A percentile compares a stretch with the other conserved stretches of the same genome.
Evolutionary conservation across 2,797 vertebrate species (phyloP).

Genomic region (Poeciliopsis turneri): DNA sequence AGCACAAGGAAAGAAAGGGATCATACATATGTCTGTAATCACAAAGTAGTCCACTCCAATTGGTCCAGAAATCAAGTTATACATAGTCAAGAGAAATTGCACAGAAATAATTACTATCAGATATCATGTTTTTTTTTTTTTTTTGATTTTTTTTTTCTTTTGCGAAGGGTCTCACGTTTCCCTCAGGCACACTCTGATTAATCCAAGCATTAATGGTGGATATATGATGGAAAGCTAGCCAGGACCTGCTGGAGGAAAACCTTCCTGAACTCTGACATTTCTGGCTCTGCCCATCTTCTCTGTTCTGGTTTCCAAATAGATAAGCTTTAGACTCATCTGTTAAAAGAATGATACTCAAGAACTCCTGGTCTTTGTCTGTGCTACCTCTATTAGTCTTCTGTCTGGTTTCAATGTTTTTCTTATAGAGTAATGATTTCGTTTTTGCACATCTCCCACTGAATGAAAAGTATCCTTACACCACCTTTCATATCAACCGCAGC

Average conservation of each 20-base stretch:
- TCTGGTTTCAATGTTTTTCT: neutral
- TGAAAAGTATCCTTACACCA: neutral
- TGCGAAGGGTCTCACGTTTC: neutral
- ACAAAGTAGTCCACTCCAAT: neutral
- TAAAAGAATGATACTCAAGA: neutral
- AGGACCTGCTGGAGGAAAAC: neutral
- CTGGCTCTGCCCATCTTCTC: neutral
- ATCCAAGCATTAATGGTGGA: neutral
- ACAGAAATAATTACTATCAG: neutral
- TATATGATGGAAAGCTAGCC: neutral
- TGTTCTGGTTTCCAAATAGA: neutral
- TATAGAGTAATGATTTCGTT: neutral
- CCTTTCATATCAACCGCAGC: neutral
- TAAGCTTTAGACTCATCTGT: neutral
- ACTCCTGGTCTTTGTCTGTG: neutral
- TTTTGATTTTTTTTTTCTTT: neutral
- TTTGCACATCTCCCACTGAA: neutral
- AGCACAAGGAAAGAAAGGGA: neutral
- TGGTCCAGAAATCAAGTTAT: neutral
- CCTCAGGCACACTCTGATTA: neutral
- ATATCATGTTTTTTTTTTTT: too few species aligned
- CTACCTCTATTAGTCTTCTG: neutral
- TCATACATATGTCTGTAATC: neutral
- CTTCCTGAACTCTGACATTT: neutral
- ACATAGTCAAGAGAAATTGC: neutral